Conservation (phyloP, 2,888 invertebrate genomes). For the Malacosoma neustria region DNA sequence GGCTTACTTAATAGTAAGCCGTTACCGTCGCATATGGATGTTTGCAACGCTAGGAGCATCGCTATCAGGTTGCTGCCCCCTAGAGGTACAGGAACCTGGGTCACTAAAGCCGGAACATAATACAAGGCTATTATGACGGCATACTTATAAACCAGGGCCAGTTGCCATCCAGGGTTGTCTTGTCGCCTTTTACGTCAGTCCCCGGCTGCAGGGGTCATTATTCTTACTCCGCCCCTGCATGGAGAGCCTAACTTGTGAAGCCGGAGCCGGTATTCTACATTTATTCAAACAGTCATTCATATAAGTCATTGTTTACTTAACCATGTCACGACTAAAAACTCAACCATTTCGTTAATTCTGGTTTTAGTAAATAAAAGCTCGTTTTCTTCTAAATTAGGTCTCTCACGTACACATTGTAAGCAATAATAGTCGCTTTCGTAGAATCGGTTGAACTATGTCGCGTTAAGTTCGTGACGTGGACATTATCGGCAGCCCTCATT, state of each 20-base stretch:
- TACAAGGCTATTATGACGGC: neutral
- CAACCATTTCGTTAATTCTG: neutral
- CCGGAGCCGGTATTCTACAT: too few relatives aligned
- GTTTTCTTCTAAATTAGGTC: conserved; percentile 8
- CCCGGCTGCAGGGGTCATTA: neutral
- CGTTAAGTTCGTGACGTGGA: conserved; percentile 30
- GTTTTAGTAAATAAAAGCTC: conserved; percentile 5
- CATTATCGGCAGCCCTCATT: conserved; percentile 44
- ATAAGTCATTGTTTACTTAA: too few relatives aligned
- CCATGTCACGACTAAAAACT: too few relatives aligned
- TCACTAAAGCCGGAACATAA: neutral
- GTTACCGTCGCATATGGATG: neutral
- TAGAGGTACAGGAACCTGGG: neutral
- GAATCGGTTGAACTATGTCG: conserved; percentile 33
- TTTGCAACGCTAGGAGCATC: neutral
- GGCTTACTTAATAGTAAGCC: too few relatives aligned
- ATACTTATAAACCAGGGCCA: neutral
- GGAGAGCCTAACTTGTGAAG: too few relatives aligned
- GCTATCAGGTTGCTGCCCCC: neutral
- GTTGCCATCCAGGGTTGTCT: neutral
- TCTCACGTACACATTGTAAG: conserved; percentile 14
- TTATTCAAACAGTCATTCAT: too few relatives aligned
- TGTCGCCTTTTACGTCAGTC: neutral
- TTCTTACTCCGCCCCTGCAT: too few relatives aligned
- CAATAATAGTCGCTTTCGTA: conserved; percentile 22